These are phyloP conservation scores for Fulmarus glacialis DNA, from an alignment of 2,113 vertebrate genomes.

Conservation along the genomic window DNA sequence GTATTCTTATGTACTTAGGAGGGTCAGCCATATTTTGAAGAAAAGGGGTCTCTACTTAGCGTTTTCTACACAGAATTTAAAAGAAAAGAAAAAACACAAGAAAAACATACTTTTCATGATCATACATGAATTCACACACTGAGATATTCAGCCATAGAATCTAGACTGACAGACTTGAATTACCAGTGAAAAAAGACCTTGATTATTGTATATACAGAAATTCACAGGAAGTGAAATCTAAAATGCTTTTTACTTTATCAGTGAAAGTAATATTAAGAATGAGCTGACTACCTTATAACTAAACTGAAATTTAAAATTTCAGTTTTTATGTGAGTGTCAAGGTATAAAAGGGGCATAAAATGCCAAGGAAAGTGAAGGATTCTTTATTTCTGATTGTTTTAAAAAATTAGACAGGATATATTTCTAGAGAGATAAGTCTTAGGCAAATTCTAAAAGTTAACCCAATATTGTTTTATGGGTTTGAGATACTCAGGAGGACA, in stretches of 20 bases:
- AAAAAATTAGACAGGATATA: background rate
- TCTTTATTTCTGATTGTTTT: background rate
- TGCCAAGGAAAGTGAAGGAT: background rate
- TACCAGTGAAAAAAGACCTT: background rate
- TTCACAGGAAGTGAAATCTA: background rate
- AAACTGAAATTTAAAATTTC: background rate
- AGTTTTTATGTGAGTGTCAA: background rate
- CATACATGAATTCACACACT: background rate
- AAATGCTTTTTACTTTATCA: background rate
- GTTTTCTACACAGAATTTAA: background rate
- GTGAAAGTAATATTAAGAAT: background rate
- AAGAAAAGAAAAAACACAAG: background rate
- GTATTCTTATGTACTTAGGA: background rate
- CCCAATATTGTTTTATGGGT: background rate
- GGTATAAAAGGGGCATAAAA: background rate
- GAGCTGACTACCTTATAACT: background rate
- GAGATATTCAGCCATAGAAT: background rate
- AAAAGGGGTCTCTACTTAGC: background rate
- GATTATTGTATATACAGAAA: background rate
- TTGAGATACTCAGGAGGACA: background rate
- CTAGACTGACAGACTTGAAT: background rate
- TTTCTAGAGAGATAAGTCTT: background rate
- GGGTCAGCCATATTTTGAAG: background rate
- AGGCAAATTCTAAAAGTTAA: background rate
- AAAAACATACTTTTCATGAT: background rate